Conservation (phyloP, 2,797 vertebrate species). For the Aphelocoma californica region DNA sequence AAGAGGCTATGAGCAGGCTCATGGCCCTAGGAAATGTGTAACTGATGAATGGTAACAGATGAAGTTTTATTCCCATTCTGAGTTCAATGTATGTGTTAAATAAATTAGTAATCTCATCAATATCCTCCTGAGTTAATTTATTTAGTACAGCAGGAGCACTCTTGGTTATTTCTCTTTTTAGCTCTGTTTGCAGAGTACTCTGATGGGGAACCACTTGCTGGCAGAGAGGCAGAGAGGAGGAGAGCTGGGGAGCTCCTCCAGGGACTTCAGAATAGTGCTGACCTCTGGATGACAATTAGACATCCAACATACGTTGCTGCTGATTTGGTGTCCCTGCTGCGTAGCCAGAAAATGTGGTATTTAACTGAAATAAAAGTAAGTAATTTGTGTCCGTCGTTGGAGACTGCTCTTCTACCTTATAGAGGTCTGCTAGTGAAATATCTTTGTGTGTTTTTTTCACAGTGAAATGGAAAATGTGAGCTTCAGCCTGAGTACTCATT, state of each 20-base stretch:
- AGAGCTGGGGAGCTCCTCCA: not conserved
- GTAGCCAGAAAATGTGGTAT: not conserved
- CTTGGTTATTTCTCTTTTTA: not conserved
- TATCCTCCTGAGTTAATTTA: conserved; percentile 39
- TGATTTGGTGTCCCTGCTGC: not conserved
- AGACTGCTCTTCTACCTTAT: not conserved
- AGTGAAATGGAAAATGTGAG: not conserved
- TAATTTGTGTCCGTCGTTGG: not conserved
- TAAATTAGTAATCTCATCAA: conserved; percentile 39
- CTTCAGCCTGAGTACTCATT: not conserved
- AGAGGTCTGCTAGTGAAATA: not conserved
- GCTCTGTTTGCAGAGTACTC: not conserved
- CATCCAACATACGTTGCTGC: not conserved
- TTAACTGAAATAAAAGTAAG: not conserved
- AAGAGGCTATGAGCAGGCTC: not conserved
- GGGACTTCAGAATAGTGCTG: not conserved
- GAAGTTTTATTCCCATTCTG: conserved; percentile 2
- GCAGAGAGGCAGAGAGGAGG: not conserved
- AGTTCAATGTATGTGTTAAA: conserved; percentile 15
- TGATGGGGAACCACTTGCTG: not conserved
- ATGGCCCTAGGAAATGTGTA: not conserved
- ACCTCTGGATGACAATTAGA: not conserved
- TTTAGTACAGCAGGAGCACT: not conserved
- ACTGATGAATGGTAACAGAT: not conserved
- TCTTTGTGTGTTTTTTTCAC: not conserved